Percentiles rank a stretch among this genome's conserved stretches.
Conservation (phyloP, 2,797 vertebrate genomes). For the Astyanax mexicanus region DNA sequence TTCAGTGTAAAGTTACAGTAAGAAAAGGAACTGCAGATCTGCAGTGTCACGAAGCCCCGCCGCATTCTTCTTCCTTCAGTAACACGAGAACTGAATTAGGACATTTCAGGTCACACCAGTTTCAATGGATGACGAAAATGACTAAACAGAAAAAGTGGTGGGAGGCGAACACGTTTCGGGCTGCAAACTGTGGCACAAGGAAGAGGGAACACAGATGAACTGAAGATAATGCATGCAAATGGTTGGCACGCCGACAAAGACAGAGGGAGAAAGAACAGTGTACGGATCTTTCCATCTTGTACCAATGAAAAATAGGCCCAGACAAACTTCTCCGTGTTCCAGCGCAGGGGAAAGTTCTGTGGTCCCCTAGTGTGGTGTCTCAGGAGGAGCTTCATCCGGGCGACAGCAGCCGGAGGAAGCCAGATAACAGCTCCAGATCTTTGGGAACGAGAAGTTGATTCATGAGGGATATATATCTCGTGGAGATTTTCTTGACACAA, state of each 20-base stretch:
- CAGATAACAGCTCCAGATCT: conserved; percentile 41
- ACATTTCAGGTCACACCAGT: conserved; percentile 17
- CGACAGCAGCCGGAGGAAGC: conserved; percentile 45
- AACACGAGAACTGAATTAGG: conserved; percentile 3
- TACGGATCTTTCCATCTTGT: conserved; percentile 42
- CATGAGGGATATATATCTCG: conserved; percentile 53
- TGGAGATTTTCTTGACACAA: conserved; percentile 55
- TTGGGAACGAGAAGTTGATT: conserved; percentile 50
- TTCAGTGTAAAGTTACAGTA: not conserved
- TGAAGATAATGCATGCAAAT: conserved; percentile 47
- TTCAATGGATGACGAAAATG: not conserved
- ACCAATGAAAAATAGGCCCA: conserved; percentile 29
- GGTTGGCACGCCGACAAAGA: not conserved
- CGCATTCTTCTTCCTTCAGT: conserved; percentile 10
- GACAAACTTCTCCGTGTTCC: conserved; percentile 30
- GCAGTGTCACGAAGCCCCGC: not conserved
- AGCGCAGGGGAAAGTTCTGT: conserved; percentile 14
- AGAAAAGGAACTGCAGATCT: conserved; percentile 12
- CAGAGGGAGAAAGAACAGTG: conserved; percentile 9
- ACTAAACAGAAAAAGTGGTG: not conserved
- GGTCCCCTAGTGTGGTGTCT: conserved; percentile 12
- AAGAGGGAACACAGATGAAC: conserved; percentile 21
- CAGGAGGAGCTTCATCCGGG: conserved; percentile 25
- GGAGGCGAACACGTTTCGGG: not conserved
- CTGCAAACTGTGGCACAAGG: not conserved